Conservation (phyloP, 2,113 vertebrate genomes). For the Hippocampus guttulatus region DNA sequence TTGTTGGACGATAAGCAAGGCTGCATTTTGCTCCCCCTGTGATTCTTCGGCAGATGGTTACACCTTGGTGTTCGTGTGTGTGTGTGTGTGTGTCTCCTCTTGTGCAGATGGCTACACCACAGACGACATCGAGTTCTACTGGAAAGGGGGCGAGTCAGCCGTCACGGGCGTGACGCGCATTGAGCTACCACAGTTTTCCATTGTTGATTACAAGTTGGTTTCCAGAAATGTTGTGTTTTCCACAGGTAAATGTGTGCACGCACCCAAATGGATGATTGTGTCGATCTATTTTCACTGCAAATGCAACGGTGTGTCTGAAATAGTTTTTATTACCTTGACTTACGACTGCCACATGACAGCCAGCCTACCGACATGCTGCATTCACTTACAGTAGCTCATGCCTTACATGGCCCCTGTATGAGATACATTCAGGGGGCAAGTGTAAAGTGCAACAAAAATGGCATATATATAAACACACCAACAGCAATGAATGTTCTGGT, state of each 20-base stretch:
- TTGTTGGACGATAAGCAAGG: conserved; percentile 49
- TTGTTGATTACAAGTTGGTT: conserved; percentile 91
- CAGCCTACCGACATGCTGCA: neutral
- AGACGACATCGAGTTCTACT: conserved; percentile 95
- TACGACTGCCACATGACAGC: neutral
- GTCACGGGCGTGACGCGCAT: conserved; percentile 91
- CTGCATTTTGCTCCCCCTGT: conserved; percentile 57
- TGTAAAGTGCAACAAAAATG: too few species aligned
- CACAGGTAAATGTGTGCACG: conserved; percentile 75
- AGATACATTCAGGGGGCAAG: too few species aligned
- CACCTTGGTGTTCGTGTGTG: conserved; percentile 42
- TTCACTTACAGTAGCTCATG: neutral
- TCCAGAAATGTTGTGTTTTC: conserved; percentile 93
- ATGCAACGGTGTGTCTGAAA: neutral
- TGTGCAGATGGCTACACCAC: conserved; percentile 90
- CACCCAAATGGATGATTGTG: neutral
- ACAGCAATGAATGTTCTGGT: too few species aligned
- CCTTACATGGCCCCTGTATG: too few species aligned
- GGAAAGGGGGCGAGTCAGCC: conserved; percentile 86
- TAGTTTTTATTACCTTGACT: neutral
- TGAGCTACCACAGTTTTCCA: conserved; percentile 91
- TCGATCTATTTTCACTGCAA: neutral
- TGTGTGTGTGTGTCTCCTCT: conserved; percentile 31
- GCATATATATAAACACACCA: too few species aligned
- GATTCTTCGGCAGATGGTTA: conserved; percentile 63